A percentile compares a stretch with the other conserved stretches of the same genome.
These are phyloP conservation scores for Saccostrea cuccullata DNA, from an alignment of 1,140 invertebrate genomes.

Conservation along the genomic window DNA sequence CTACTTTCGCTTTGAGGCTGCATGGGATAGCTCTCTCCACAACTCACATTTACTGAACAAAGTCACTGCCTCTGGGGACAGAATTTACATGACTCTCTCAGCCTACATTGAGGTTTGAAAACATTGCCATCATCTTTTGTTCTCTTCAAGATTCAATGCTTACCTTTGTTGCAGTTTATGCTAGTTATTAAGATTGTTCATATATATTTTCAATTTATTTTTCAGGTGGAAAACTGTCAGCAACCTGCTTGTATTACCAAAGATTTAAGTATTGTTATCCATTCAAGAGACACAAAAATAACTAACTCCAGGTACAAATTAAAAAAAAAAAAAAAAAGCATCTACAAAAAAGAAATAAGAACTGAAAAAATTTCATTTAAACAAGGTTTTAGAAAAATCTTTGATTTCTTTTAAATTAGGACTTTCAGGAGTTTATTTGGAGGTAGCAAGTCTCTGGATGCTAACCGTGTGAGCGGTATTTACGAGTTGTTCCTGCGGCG, in stretches of 20 bases:
- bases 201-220: slow-evolving; percentile 30
- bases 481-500: slow-evolving; percentile 96
- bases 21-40: slow-evolving; percentile 99
- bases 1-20: slow-evolving; percentile 98
- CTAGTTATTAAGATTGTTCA: background rate
- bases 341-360: too few relatives aligned
- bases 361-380: too few relatives aligned
- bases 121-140: slow-evolving; percentile 49
- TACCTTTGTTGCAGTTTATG: too few relatives aligned
- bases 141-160: background rate
- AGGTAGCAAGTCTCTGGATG: slow-evolving; percentile 86
- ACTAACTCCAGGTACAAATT: slow-evolving; percentile 78
- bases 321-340: too few relatives aligned
- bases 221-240: slow-evolving; percentile 96
- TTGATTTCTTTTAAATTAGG: slow-evolving; percentile 77
- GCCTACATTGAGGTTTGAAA: slow-evolving; percentile 95
- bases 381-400: too few relatives aligned
- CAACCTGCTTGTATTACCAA: slow-evolving; percentile 98
- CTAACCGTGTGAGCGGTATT: slow-evolving; percentile 96
- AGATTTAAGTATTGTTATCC: slow-evolving; percentile 97
- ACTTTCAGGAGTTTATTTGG: slow-evolving; percentile 96
- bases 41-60: slow-evolving; percentile 97
- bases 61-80: slow-evolving; percentile 96
- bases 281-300: slow-evolving; percentile 94
- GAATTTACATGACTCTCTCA: slow-evolving; percentile 98